Percentiles rank a stretch among this genome's conserved stretches.
These are phyloP conservation scores for Tachystola acroxantha DNA, from an alignment of 2,888 invertebrate species.

Conservation along the genomic window DNA sequence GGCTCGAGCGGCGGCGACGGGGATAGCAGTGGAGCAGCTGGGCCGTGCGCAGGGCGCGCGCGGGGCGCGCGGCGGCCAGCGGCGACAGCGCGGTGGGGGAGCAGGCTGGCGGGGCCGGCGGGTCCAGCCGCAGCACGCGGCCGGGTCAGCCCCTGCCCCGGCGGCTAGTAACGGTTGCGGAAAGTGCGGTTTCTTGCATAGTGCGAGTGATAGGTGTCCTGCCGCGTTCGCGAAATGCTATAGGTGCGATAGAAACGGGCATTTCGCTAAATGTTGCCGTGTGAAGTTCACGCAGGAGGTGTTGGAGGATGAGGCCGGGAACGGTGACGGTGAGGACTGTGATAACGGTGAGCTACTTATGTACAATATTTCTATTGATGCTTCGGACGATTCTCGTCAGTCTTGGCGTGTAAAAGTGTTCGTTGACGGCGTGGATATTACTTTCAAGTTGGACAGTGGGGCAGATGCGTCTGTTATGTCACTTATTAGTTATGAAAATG, in stretches of 20 bases:
- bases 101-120: not conserved
- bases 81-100: not conserved
- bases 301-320: not conserved
- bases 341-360: constrained; percentile 6
- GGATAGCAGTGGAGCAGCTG: too few species aligned
- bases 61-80: not conserved
- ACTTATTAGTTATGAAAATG: not conserved
- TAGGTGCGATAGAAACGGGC: constrained; percentile 3
- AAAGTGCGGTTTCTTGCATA: not conserved
- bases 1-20: too few species aligned
- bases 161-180: not conserved
- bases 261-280: constrained; percentile 5
- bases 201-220: not conserved
- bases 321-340: too few species aligned
- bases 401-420: constrained; percentile 1
- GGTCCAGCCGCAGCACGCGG: not conserved
- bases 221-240: constrained; percentile 1
- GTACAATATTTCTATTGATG: constrained; percentile 4
- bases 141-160: not conserved
- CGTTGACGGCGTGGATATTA: not conserved
- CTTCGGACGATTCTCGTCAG: not conserved
- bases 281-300: not conserved
- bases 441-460: constrained; percentile 10
- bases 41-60: not conserved
- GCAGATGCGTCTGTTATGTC: constrained; percentile 9